A percentile compares a stretch with the other conserved stretches of the same genome.
phyloP scores from a whole-genome alignment of 2,888 invertebrate species.

The Platerodrilus igneus region DNA sequence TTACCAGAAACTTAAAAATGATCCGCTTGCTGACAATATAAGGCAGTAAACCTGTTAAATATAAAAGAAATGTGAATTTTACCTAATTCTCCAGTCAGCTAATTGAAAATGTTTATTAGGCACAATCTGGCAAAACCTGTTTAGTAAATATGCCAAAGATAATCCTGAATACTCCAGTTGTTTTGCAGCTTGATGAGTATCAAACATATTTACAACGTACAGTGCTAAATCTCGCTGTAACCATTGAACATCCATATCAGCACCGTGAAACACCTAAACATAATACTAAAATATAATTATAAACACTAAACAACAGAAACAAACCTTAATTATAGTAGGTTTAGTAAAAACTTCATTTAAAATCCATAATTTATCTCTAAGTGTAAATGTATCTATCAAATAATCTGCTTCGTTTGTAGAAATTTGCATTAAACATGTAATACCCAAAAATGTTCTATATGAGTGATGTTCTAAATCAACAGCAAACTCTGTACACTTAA shows the following conservation, averaged over 20 bases:
- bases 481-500: conserved; percentile 68
- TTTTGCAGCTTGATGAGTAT: conserved; percentile 86
- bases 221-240: conserved; percentile 91
- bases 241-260: conserved; percentile 85
- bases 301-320: conserved; percentile 8
- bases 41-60: not conserved
- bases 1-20: no score
- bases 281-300: conserved; percentile 5
- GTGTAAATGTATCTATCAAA: conserved; percentile 78
- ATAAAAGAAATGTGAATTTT: conserved; percentile 13
- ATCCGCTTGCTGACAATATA: no score
- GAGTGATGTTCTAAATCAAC: conserved; percentile 93
- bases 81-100: conserved; percentile 91
- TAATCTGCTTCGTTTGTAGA: conserved; percentile 80
- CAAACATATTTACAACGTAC: conserved; percentile 95
- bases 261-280: conserved; percentile 83
- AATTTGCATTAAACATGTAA: conserved; percentile 94
- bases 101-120: conserved; percentile 89
- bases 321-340: conserved; percentile 82
- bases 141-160: conserved; percentile 74
- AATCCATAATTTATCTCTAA: conserved; percentile 76
- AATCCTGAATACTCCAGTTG: conserved; percentile 64
- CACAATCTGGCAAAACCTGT: conserved; percentile 70
- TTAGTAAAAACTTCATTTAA: conserved; percentile 89
- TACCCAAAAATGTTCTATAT: conserved; percentile 86